Percentiles rank a stretch among this genome's conserved stretches.
Evolutionary conservation across 2,888 invertebrate genomes (phyloP).

Genomic region (Epinotia bilunana): DNA sequence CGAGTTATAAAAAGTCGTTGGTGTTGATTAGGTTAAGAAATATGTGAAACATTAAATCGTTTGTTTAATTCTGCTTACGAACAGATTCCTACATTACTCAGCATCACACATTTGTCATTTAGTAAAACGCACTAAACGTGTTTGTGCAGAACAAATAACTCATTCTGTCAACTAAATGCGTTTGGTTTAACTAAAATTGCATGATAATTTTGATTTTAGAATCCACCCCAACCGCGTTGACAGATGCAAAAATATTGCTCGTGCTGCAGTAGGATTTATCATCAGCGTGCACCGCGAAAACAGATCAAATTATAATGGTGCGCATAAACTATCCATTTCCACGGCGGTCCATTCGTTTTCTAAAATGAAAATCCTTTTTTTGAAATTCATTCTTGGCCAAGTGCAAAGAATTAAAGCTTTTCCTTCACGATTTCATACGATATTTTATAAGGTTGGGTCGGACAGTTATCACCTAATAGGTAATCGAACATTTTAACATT

Average conservation of each 20-base stretch:
- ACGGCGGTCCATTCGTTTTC: constrained; percentile 14
- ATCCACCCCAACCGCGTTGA: constrained; percentile 67
- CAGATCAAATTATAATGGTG: constrained; percentile 44
- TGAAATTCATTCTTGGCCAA: neutral
- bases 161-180: constrained; percentile 78
- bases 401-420: too few relatives aligned
- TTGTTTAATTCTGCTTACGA: constrained; percentile 9
- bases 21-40: neutral
- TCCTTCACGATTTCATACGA: too few relatives aligned
- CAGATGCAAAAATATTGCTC: constrained; percentile 68
- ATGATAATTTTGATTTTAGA: constrained; percentile 79
- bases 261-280: constrained; percentile 43
- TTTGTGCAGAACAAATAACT: constrained; percentile 68
- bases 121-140: constrained; percentile 64
- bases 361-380: constrained; percentile 20
- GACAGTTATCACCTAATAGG: too few relatives aligned
- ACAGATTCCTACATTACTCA: constrained; percentile 29
- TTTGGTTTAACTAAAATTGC: constrained; percentile 77
- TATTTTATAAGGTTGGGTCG: too few relatives aligned
- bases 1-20: neutral
- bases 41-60: neutral
- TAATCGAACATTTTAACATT: too few relatives aligned
- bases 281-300: constrained; percentile 42
- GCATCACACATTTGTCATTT: constrained; percentile 54
- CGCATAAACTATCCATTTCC: constrained; percentile 40